Conservation (phyloP, 1,140 invertebrate species). For the Helicoverpa zea region DNA sequence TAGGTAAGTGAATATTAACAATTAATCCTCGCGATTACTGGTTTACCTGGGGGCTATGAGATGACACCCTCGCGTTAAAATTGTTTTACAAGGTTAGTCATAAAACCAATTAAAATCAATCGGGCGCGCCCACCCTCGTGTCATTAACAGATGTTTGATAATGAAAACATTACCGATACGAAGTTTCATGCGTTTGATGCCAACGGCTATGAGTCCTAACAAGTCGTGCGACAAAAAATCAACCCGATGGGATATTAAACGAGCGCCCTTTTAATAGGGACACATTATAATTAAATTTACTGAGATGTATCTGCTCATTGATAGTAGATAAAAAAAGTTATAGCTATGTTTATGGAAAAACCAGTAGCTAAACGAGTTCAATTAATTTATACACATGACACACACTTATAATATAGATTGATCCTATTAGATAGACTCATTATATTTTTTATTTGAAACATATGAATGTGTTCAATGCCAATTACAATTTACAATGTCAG, state of each 20-base stretch:
- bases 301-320: not conserved
- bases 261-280: not conserved
- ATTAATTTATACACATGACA: slow-evolving; percentile 12
- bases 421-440: slow-evolving; percentile 9
- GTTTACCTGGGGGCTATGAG: slow-evolving; percentile 36
- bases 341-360: slow-evolving; percentile 1
- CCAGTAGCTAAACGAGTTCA: slow-evolving; percentile 18
- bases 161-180: slow-evolving; percentile 61
- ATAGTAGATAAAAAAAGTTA: not conserved
- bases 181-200: slow-evolving; percentile 26
- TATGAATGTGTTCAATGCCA: not conserved
- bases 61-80: slow-evolving; percentile 57
- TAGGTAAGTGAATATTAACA: slow-evolving; percentile 42
- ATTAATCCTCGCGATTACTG: slow-evolving; percentile 45
- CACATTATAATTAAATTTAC: slow-evolving; percentile 11
- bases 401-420: slow-evolving; percentile 2
- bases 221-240: not conserved
- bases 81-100: slow-evolving; percentile 57
- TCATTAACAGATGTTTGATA: slow-evolving; percentile 61
- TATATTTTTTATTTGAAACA: not conserved
- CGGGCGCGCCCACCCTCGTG: slow-evolving; percentile 60
- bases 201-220: not conserved
- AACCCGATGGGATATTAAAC: not conserved
- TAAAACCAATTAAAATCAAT: slow-evolving; percentile 76
- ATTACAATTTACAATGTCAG: not conserved